These are phyloP conservation scores for Zenarchopterus dispar DNA, from an alignment of 2,797 vertebrate species.

Conservation along the genomic window DNA sequence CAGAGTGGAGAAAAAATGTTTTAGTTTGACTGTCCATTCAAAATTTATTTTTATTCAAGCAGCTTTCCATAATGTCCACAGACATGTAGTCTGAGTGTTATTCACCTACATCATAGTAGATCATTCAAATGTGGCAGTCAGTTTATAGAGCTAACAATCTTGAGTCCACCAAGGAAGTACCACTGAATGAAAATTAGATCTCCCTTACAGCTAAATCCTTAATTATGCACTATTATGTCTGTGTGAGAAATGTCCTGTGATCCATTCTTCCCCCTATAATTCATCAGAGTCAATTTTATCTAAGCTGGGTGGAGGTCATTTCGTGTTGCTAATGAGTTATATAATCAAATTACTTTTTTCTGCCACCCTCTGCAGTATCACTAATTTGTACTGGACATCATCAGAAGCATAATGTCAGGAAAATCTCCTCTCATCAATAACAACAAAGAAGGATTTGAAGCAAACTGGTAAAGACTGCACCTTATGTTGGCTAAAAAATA, in stretches of 20 bases:
- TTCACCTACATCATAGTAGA: too few relatives aligned
- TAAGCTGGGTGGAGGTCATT: slow-evolving; percentile 54
- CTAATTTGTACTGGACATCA: slow-evolving; percentile 54
- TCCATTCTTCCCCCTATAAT: slow-evolving; percentile 39
- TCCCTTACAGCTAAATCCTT: slow-evolving; percentile 33
- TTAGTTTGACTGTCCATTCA: too few relatives aligned
- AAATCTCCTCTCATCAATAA: slow-evolving; percentile 36
- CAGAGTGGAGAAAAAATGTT: too few relatives aligned
- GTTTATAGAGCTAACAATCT: too few relatives aligned
- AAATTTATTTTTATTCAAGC: too few relatives aligned
- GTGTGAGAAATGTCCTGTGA: slow-evolving; percentile 43
- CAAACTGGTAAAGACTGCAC: slow-evolving; percentile 38
- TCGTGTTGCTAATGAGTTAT: slow-evolving; percentile 43
- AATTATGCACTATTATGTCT: slow-evolving; percentile 40
- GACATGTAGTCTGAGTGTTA: too few relatives aligned
- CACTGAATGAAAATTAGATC: slow-evolving; percentile 34
- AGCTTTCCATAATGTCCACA: too few relatives aligned
- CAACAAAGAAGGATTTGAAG: slow-evolving; percentile 44
- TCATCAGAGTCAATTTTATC: slow-evolving; percentile 64
- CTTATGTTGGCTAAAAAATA: slow-evolving; percentile 31
- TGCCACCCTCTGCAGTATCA: slow-evolving; percentile 50
- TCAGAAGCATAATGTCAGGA: slow-evolving; percentile 45
- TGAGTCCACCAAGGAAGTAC: background rate
- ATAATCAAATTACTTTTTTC: slow-evolving; percentile 60
- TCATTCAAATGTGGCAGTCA: too few relatives aligned